These are phyloP conservation scores for Erethizon dorsatum DNA, from an alignment of 2,797 vertebrate species.

Conservation along the genomic window DNA sequence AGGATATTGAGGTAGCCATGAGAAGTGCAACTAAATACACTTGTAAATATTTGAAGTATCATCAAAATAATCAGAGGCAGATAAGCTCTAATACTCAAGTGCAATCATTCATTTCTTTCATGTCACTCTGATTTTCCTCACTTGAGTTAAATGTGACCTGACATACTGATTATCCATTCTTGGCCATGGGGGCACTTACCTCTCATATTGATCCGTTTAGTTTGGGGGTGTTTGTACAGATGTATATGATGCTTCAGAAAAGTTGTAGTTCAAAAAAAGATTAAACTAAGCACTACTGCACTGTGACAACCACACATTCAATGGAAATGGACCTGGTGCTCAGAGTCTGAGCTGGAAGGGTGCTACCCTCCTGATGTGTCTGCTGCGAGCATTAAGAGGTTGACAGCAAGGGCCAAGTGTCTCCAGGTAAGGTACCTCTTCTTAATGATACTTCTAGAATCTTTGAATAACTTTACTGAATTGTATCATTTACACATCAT, in stretches of 20 bases:
- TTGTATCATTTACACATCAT: neutral
- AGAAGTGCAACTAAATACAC: neutral
- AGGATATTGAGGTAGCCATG: neutral
- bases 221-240: slow-evolving; percentile 54
- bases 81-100: slow-evolving; percentile 49
- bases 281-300: neutral
- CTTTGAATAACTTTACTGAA: neutral
- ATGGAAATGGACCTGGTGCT: neutral
- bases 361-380: neutral
- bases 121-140: slow-evolving; percentile 72
- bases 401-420: neutral
- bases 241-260: slow-evolving; percentile 64
- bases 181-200: slow-evolving; percentile 29
- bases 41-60: slow-evolving; percentile 67
- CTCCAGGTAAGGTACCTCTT: neutral
- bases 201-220: slow-evolving; percentile 65
- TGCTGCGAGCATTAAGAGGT: neutral
- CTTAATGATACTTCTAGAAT: neutral
- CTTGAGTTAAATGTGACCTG: slow-evolving; percentile 73
- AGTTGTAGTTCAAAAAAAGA: slow-evolving; percentile 14
- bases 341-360: neutral
- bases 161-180: slow-evolving; percentile 79
- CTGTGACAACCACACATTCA: neutral
- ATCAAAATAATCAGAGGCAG: slow-evolving; percentile 62
- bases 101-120: slow-evolving; percentile 68